Conservation (phyloP, 2,113 vertebrate species). For the Gavia stellata region DNA sequence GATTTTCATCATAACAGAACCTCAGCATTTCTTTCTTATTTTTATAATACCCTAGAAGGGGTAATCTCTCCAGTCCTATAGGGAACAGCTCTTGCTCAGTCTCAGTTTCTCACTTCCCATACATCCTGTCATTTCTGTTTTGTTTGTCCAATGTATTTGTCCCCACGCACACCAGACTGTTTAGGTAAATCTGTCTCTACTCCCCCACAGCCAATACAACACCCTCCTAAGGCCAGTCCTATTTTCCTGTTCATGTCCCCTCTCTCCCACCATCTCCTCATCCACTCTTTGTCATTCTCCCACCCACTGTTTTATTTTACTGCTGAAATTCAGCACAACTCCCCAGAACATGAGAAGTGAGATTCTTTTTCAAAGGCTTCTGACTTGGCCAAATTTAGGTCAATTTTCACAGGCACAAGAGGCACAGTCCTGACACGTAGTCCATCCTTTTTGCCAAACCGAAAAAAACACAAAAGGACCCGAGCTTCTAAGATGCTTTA, state of each 20-base stretch:
- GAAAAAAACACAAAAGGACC: neutral
- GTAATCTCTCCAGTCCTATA: neutral
- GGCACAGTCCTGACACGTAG: neutral
- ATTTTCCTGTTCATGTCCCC: neutral
- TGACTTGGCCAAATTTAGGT: slow-evolving; percentile 29
- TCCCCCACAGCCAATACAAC: neutral
- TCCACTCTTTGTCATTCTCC: neutral
- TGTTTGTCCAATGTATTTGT: neutral
- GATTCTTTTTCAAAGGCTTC: neutral
- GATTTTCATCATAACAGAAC: neutral
- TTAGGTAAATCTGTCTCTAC: neutral
- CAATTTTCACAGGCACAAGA: slow-evolving; percentile 1
- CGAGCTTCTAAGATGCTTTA: neutral
- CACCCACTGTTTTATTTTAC: neutral
- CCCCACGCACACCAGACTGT: neutral
- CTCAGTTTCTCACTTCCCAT: neutral
- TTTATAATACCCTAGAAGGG: neutral
- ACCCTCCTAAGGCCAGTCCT: neutral
- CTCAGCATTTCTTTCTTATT: neutral
- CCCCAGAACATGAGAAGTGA: neutral
- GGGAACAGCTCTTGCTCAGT: neutral
- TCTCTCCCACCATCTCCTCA: neutral
- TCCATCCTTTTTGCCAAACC: neutral
- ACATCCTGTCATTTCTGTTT: neutral
- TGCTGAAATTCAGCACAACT: neutral